These are phyloP conservation scores for Eupristina koningsbergeri DNA, from an alignment of 1,140 invertebrate genomes.

Conservation along the genomic window DNA sequence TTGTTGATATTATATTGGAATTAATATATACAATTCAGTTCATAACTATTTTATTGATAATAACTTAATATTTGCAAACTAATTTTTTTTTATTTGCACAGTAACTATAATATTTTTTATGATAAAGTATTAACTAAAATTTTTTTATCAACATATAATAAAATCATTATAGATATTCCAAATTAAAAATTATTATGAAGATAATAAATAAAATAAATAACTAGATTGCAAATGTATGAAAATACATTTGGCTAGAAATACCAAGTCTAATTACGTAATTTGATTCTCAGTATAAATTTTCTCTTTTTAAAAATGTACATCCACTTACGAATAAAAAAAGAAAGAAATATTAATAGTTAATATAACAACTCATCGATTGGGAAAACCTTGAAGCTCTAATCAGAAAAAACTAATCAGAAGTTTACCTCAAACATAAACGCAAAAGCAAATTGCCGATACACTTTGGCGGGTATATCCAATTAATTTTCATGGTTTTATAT, in stretches of 20 bases:
- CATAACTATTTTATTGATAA: no score
- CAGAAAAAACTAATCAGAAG: constrained; percentile 13
- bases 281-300: background rate
- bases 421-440: background rate
- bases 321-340: background rate
- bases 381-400: background rate
- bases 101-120: no score
- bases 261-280: background rate
- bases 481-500: background rate
- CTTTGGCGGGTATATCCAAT: constrained; percentile 1
- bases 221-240: no score
- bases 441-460: background rate
- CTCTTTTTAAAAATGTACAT: background rate
- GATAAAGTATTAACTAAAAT: no score
- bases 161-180: no score
- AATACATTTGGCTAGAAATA: background rate
- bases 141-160: no score
- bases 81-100: no score
- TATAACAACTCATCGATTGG: background rate
- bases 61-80: no score
- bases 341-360: background rate
- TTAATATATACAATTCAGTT: no score
- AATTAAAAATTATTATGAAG: no score
- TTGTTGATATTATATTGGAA: no score
- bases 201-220: no score